These are phyloP conservation scores for Corythoichthys haematopterus DNA, from an alignment of 2,113 vertebrate genomes.

Conservation along the genomic window DNA sequence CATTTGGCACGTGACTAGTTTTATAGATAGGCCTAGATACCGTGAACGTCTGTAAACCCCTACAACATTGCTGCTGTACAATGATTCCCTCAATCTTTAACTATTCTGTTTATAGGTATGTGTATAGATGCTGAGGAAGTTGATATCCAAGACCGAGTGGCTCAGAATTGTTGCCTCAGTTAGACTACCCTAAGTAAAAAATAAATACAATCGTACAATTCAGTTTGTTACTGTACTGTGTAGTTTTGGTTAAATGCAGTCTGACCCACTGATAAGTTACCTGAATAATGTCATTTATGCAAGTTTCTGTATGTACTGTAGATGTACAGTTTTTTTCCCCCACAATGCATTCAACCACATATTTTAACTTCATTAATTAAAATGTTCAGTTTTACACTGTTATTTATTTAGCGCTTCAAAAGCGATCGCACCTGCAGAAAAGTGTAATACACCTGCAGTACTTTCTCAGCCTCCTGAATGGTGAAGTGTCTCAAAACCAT, in stretches of 20 bases:
- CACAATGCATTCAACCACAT: background rate
- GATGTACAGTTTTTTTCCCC: background rate
- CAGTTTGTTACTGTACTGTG: slow-evolving; percentile 26
- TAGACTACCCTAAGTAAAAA: background rate
- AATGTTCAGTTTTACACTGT: too few species aligned
- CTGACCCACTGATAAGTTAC: slow-evolving; percentile 11
- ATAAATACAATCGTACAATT: background rate
- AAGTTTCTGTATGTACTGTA: background rate
- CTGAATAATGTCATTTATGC: background rate
- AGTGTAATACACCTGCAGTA: too few species aligned
- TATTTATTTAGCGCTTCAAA: too few species aligned
- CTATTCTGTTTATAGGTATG: background rate
- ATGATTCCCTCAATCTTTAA: slow-evolving; percentile 6
- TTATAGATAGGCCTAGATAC: background rate
- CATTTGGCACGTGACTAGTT: background rate
- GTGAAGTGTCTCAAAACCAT: too few species aligned
- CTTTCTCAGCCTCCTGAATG: too few species aligned
- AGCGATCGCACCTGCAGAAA: too few species aligned
- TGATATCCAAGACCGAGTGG: background rate
- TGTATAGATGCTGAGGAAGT: background rate
- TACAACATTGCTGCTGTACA: slow-evolving; percentile 4
- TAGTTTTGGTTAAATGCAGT: slow-evolving; percentile 40
- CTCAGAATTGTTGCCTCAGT: background rate
- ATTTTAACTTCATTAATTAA: background rate
- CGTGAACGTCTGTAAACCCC: background rate